Conservation (phyloP, 2,888 invertebrate genomes). For the Deroplatys truncata region DNA sequence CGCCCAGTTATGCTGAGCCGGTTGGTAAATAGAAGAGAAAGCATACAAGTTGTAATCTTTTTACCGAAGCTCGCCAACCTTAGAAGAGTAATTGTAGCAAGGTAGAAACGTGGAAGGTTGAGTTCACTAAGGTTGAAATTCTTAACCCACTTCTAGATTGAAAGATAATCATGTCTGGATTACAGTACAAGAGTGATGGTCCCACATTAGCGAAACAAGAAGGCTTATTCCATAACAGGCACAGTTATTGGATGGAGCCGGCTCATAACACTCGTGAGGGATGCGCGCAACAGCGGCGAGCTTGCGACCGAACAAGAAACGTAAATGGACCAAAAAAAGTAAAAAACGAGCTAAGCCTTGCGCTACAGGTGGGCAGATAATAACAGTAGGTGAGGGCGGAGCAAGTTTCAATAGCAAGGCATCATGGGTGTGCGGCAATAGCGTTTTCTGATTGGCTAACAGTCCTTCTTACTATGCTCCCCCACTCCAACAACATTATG, state of each 20-base stretch:
- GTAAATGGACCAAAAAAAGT: not conserved
- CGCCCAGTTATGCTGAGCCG: too few relatives aligned
- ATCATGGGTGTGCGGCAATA: conserved; percentile 24
- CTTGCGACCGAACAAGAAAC: not conserved
- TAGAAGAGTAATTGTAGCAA: not conserved
- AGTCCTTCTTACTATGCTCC: not conserved
- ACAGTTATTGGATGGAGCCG: not conserved
- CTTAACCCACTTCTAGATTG: not conserved
- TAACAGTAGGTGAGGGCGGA: conserved; percentile 20
- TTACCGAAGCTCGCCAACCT: too few relatives aligned
- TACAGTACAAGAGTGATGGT: not conserved
- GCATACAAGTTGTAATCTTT: too few relatives aligned
- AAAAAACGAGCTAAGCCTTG: not conserved
- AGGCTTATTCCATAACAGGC: not conserved
- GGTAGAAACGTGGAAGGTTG: not conserved
- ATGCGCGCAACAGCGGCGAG: not conserved
- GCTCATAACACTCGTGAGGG: not conserved
- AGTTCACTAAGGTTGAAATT: not conserved
- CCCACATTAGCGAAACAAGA: not conserved
- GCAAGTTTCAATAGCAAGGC: conserved; percentile 23
- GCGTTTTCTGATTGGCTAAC: conserved; percentile 25
- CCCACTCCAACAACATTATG: not conserved
- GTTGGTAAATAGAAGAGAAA: too few relatives aligned
- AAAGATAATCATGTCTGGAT: not conserved
- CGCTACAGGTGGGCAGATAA: conserved; percentile 29